Evolutionary conservation across 1,140 invertebrate species (phyloP).

Genomic region (Pseudoatta argentina): DNA sequence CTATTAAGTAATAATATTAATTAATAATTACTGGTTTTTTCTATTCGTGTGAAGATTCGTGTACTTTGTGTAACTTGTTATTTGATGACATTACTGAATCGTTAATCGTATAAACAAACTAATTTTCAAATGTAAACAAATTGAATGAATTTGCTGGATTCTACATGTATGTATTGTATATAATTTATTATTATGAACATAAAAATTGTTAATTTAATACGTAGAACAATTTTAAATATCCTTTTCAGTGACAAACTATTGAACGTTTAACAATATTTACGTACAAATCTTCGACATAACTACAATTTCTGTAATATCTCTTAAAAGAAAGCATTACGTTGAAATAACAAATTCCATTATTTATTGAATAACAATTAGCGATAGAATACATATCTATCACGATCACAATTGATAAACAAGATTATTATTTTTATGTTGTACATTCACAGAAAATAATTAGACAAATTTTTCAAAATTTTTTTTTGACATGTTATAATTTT

Average conservation of each 20-base stretch:
- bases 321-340: not conserved
- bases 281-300: not conserved
- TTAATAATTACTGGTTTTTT: not conserved
- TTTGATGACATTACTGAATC: not conserved
- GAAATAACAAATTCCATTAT: not conserved
- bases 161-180: not conserved
- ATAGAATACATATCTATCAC: not conserved
- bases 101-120: not conserved
- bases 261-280: not conserved
- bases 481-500: not conserved
- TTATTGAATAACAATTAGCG: not conserved
- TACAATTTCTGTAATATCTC: not conserved
- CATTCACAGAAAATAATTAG: not conserved
- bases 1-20: too few species aligned
- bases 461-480: not conserved
- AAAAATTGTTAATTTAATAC: slow-evolving; percentile 11
- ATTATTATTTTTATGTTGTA: not conserved
- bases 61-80: not conserved
- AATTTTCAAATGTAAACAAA: not conserved
- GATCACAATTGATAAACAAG: not conserved
- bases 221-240: not conserved
- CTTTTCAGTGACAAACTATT: not conserved
- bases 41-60: not conserved
- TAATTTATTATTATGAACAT: slow-evolving; percentile 13
- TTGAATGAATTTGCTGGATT: not conserved